Percentiles rank a stretch among this genome's conserved stretches.
These are phyloP conservation scores for Andrena cerasifolii DNA, from an alignment of 1,140 invertebrate genomes.

Conservation along the genomic window DNA sequence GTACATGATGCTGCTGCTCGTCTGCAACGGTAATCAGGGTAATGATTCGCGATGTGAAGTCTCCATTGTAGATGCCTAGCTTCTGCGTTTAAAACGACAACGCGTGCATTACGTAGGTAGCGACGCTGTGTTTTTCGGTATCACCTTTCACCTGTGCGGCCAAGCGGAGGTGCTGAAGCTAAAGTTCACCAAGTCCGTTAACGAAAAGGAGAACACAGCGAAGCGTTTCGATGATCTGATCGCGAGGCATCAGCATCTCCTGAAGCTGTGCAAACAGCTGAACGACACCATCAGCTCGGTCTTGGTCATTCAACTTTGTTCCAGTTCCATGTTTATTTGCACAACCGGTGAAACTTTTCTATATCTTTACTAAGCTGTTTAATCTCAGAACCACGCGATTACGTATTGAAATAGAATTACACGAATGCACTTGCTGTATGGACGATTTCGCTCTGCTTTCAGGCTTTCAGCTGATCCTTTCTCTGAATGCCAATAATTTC, in stretches of 20 bases:
- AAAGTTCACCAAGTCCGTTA: constrained; percentile 1
- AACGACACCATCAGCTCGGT: constrained; percentile 22
- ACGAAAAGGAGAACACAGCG: not conserved
- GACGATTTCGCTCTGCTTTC: constrained; percentile 11
- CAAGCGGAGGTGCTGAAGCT: constrained; percentile 44
- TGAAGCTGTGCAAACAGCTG: constrained; percentile 19
- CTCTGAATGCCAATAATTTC: constrained; percentile 1
- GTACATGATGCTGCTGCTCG: not conserved
- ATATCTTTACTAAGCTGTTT: not conserved
- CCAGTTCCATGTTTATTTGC: constrained; percentile 48
- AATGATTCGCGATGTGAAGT: too few species aligned
- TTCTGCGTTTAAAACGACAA: too few species aligned
- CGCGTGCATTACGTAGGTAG: constrained; percentile 23
- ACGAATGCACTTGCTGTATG: too few species aligned
- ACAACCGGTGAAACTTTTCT: constrained; percentile 37
- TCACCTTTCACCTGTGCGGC: constrained; percentile 52
- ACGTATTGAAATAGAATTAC: too few species aligned
- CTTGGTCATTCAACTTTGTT: constrained; percentile 38
- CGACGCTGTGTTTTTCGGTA: constrained; percentile 48
- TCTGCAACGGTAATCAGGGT: constrained; percentile 43
- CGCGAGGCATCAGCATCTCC: constrained; percentile 28
- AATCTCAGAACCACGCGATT: too few species aligned
- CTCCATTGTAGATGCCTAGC: too few species aligned
- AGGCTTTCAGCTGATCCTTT: constrained; percentile 52
- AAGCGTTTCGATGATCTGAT: not conserved